Evolutionary conservation across 1,140 invertebrate genomes (phyloP), one percentile per base, ranked within the genome.

Genomic region (Pygmarrhopalites habei): DNA sequence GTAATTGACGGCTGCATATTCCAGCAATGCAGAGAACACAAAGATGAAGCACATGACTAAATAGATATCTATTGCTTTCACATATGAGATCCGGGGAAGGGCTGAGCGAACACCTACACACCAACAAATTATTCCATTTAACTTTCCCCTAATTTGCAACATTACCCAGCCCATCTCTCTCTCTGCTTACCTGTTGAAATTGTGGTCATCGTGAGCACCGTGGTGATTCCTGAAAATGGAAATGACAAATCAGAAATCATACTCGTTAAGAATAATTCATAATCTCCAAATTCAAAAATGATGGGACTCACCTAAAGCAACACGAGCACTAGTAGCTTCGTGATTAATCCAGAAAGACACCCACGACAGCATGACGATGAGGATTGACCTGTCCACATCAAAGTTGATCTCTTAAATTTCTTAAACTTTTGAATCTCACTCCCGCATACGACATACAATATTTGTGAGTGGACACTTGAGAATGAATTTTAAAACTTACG

Each of bases 31-130:
- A 12, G 94, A 94, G 77, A 98, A 98, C 1, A 98, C 95, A 77
- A 98, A 98, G 51, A 98, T 90, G 78, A 98, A 98, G 78, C 95
- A 98, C 91, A 97, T 98, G 32, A 96, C 94, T 70, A 98, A 80
- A 77, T 98, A 99, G 72, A 98, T 97, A 79, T 99, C 95, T 72
- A 99, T 98, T 44, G 94, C 94, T 79, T 98, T 98, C 4, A 98
- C 93, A 76, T 96, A 98, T 46, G 92, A 95, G 72, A 98, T 98
- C 65, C 95, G 82, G 15, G 95, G 95, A 47, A 98, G 80, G 39
- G 92, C 95, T 74, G 92, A 95, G 53, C 95, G 83, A 0, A 98
- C 94, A 30, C 95, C 95, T 14, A 32, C n/a, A n/a, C n/a, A n/a
- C n/a, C n/a, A n/a, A n/a, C n/a, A n/a, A n/a, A n/a, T n/a, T n/a